A percentile compares a stretch with the other conserved stretches of the same genome.
These are phyloP conservation scores for Nothoprocta pentlandii DNA, from an alignment of 2,113 vertebrate genomes.

Conservation along the genomic window DNA sequence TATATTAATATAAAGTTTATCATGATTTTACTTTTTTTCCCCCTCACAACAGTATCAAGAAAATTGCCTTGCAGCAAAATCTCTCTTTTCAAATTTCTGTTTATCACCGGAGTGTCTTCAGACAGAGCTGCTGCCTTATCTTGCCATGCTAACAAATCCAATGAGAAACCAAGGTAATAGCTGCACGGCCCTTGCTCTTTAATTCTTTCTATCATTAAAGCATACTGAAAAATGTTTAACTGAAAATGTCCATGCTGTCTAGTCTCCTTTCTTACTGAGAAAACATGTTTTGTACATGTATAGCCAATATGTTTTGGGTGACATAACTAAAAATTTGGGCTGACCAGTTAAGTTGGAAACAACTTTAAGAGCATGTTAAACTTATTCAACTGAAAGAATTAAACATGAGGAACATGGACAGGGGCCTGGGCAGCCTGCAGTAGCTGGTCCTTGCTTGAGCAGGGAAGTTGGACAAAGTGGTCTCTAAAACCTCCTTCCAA, in stretches of 20 bases:
- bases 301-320: background rate
- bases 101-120: slow-evolving; percentile 87
- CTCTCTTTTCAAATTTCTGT: slow-evolving; percentile 91
- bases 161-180: slow-evolving; percentile 91
- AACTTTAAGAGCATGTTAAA: background rate
- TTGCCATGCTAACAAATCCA: slow-evolving; percentile 89
- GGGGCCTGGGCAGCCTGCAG: background rate
- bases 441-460: background rate
- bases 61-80: slow-evolving; percentile 89
- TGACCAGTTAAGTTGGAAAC: background rate
- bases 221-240: background rate
- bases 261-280: background rate
- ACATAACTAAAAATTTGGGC: background rate
- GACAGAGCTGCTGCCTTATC: slow-evolving; percentile 91
- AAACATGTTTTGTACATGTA: fast-evolving
- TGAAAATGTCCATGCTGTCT: background rate
- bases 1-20: background rate
- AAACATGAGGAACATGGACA: background rate
- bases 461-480: background rate
- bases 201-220: background rate
- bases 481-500: no score
- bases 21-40: background rate
- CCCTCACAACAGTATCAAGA: slow-evolving; percentile 83
- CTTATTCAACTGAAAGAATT: background rate
- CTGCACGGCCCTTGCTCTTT: background rate